A percentile compares a stretch with the other conserved stretches of the same genome.
phyloP scores from a whole-genome alignment of 2,888 invertebrate genomes.

The Dendrolimus houi region DNA sequence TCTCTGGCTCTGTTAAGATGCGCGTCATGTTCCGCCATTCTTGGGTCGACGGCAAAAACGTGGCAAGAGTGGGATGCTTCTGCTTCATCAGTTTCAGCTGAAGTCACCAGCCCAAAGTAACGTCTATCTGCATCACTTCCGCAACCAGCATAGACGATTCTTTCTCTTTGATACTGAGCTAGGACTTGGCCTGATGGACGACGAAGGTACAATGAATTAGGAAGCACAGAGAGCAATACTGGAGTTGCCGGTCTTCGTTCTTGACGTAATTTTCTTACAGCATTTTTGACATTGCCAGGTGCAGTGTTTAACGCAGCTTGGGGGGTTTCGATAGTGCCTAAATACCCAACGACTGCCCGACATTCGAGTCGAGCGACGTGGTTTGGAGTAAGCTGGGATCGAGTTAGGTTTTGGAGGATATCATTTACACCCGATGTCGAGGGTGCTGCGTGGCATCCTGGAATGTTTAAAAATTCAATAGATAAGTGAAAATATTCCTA shows the following conservation, averaged over 20 bases:
- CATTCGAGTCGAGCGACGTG: conserved; percentile 79
- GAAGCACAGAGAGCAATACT: conserved; percentile 89
- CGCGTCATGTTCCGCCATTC: conserved; percentile 86
- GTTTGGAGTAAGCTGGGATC: conserved; percentile 55
- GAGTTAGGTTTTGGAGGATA: conserved; percentile 55
- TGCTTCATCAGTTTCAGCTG: conserved; percentile 78
- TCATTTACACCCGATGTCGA: conserved; percentile 62
- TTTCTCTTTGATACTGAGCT: conserved; percentile 90
- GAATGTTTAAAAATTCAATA: conserved; percentile 16
- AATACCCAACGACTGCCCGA: conserved; percentile 92
- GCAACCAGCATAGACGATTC: conserved; percentile 92
- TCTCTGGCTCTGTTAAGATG: conserved; percentile 88
- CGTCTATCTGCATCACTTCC: conserved; percentile 93
- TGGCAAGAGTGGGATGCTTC: conserved; percentile 91
- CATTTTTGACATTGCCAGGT: conserved; percentile 88
- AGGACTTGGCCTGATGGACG: conserved; percentile 86
- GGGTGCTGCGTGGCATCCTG: conserved; percentile 60
- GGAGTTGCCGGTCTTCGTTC: conserved; percentile 92
- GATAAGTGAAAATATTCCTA: neutral
- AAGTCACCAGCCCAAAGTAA: conserved; percentile 95
- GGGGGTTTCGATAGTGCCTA: conserved; percentile 97
- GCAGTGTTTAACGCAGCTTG: conserved; percentile 85
- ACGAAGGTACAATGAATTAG: conserved; percentile 86
- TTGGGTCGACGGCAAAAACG: conserved; percentile 94
- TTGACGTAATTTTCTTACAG: conserved; percentile 91